Conservation (phyloP, 2,888 invertebrate genomes). For the Thymelicus lineola region DNA sequence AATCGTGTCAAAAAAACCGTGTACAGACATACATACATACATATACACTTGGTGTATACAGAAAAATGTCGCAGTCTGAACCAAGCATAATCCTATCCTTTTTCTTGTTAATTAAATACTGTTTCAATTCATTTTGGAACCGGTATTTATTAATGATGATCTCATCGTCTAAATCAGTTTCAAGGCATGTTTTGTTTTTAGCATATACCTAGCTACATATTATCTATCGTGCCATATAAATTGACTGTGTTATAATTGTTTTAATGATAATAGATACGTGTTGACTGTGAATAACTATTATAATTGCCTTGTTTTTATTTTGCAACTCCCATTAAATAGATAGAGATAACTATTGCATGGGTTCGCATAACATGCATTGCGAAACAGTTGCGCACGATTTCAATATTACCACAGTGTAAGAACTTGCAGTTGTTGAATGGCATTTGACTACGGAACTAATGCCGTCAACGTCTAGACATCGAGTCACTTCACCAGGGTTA, state of each 20-base stretch:
- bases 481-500: too few species aligned
- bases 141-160: conserved; percentile 3
- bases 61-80: too few species aligned
- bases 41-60: too few species aligned
- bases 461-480: not conserved
- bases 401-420: conserved; percentile 2
- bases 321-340: conserved; percentile 9
- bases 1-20: too few species aligned
- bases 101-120: too few species aligned
- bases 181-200: not conserved
- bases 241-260: not conserved
- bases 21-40: too few species aligned
- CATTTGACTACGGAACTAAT: not conserved
- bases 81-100: too few species aligned
- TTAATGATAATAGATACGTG: conserved; percentile 3
- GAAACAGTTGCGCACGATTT: conserved; percentile 25
- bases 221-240: not conserved
- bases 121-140: not conserved
- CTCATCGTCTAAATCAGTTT: not conserved
- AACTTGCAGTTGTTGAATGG: not conserved
- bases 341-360: conserved; percentile 18
- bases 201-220: too few species aligned
- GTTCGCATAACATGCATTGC: conserved; percentile 23
- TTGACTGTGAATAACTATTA: not conserved
- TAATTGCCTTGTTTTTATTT: conserved; percentile 13